These are phyloP conservation scores for Drosophila subquinaria DNA, from an alignment of 2,888 invertebrate species.

Conservation along the genomic window DNA sequence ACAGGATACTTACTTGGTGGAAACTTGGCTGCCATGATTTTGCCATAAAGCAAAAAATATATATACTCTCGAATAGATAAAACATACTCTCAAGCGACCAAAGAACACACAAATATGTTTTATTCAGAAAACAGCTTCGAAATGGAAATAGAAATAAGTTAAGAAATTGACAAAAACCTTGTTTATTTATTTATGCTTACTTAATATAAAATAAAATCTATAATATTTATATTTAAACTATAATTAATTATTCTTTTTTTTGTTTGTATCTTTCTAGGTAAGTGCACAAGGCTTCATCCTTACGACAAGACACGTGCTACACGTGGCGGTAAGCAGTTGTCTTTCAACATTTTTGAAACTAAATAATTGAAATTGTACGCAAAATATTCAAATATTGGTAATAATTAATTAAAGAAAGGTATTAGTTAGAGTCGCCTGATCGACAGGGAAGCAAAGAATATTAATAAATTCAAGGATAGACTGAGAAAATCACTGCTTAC, in stretches of 20 bases:
- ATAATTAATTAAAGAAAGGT: neutral
- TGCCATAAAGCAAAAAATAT: conserved; percentile 49
- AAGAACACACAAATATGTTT: conserved; percentile 68
- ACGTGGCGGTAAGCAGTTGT: conserved; percentile 73
- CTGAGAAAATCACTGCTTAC: neutral
- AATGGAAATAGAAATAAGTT: conserved; percentile 8
- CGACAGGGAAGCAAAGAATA: neutral
- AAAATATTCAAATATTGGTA: neutral
- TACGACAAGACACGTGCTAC: conserved; percentile 66
- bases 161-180: conserved; percentile 22
- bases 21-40: conserved; percentile 27
- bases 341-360: conserved; percentile 28
- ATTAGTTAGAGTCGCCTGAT: neutral
- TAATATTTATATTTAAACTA: conserved; percentile 20
- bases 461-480: too few relatives aligned
- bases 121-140: conserved; percentile 27
- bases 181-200: conserved; percentile 1
- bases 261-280: conserved; percentile 68
- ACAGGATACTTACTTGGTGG: conserved; percentile 48
- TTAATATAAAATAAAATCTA: neutral
- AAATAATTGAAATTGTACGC: conserved; percentile 12
- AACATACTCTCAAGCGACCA: conserved; percentile 46
- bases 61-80: conserved; percentile 45
- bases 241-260: conserved; percentile 31
- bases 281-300: conserved; percentile 75